phyloP scores from a whole-genome alignment of 2,797 vertebrate species.

The Alauda arvensis region DNA sequence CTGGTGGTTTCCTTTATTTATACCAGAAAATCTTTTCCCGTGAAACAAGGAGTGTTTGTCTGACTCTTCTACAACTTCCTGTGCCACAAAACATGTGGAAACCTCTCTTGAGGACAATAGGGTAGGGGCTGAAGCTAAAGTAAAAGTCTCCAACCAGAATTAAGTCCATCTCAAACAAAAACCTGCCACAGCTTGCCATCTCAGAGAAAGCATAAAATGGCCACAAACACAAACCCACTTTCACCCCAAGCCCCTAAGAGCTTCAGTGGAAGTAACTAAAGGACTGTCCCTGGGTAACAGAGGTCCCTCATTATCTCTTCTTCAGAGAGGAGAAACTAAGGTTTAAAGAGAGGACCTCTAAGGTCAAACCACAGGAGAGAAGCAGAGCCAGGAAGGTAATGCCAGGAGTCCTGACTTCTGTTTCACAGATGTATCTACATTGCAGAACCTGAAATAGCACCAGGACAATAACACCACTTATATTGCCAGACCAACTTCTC shows the following conservation, averaged over 20 bases:
- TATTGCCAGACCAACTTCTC: neutral
- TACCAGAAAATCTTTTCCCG: conserved; percentile 58
- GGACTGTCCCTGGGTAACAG: neutral
- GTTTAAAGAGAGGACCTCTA: neutral
- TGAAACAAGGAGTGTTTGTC: conserved; percentile 68
- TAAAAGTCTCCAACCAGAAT: neutral
- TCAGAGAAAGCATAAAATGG: neutral
- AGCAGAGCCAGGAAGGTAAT: neutral
- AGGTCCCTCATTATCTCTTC: neutral
- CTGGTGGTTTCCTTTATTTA: conserved; percentile 64
- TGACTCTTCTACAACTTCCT: conserved; percentile 51
- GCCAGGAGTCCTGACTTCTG: neutral
- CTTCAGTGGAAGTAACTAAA: neutral
- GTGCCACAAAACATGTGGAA: conserved; percentile 43
- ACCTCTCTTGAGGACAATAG: conserved; percentile 40
- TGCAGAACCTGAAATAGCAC: conserved; percentile 3
- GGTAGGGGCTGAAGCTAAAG: conserved; percentile 25
- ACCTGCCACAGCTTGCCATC: neutral
- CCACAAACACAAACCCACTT: neutral
- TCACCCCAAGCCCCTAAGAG: neutral
- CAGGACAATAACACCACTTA: neutral
- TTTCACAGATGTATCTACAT: neutral
- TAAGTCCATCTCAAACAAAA: conserved; percentile 1
- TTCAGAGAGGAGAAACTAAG: neutral
- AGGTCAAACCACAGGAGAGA: neutral